These are phyloP conservation scores for Parasteatoda lunata DNA, from an alignment of 2,888 invertebrate genomes.

Conservation along the genomic window DNA sequence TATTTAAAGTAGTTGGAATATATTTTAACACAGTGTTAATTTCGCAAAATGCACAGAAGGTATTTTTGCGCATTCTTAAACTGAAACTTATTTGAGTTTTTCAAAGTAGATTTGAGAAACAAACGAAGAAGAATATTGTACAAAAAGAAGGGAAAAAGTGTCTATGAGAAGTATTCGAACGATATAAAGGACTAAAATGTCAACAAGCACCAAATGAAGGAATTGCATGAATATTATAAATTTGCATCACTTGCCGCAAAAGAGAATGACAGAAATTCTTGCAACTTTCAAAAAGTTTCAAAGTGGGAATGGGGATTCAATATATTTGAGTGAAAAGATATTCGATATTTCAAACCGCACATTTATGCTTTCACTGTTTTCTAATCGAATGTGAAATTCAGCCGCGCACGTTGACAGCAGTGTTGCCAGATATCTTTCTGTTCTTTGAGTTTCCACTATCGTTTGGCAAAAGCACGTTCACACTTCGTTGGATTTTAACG, in stretches of 20 bases:
- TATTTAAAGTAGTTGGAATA: too few relatives aligned
- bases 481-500: constrained; percentile 35
- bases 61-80: too few relatives aligned
- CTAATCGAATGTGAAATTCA: constrained; percentile 20
- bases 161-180: too few relatives aligned
- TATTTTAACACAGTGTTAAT: too few relatives aligned
- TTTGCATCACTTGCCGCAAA: constrained; percentile 22
- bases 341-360: constrained; percentile 46
- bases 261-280: constrained; percentile 29
- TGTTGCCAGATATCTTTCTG: constrained; percentile 41
- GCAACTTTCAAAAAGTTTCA: background rate
- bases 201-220: too few relatives aligned
- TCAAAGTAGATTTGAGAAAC: too few relatives aligned
- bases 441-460: constrained; percentile 22
- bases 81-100: too few relatives aligned
- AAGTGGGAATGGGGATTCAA: background rate
- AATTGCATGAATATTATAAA: constrained; percentile 6
- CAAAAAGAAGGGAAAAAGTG: too few relatives aligned
- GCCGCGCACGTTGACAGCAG: constrained; percentile 10
- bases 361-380: constrained; percentile 13
- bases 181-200: too few relatives aligned
- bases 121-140: too few relatives aligned
- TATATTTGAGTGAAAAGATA: constrained; percentile 10
- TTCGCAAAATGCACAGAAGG: too few relatives aligned
- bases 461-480: constrained; percentile 50